phyloP scores from a whole-genome alignment of 2,888 invertebrate species.

The Elegia similella region DNA sequence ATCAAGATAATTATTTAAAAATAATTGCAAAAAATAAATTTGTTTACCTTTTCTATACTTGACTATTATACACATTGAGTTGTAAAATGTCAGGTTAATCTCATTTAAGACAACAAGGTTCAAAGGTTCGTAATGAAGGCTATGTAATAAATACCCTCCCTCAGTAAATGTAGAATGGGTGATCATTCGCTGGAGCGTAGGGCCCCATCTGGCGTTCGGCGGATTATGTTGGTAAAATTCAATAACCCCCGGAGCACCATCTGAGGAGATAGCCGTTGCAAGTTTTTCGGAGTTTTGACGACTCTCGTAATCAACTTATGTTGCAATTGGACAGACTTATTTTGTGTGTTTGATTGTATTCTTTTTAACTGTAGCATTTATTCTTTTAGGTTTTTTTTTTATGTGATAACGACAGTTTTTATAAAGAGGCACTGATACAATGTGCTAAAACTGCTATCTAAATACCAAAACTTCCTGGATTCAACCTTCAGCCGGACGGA shows the following conservation, averaged over 20 bases:
- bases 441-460: no score
- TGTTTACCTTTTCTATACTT: no score
- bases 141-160: slow-evolving; percentile 60
- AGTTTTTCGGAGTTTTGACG: slow-evolving; percentile 50
- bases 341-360: not conserved
- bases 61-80: no score
- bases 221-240: slow-evolving; percentile 73
- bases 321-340: slow-evolving; percentile 24
- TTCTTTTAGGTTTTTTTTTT: no score
- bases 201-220: slow-evolving; percentile 64
- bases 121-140: slow-evolving; percentile 45
- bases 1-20: no score
- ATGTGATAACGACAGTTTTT: no score
- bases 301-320: slow-evolving; percentile 45
- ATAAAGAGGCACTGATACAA: no score
- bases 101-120: slow-evolving; percentile 33
- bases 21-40: no score
- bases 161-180: slow-evolving; percentile 58
- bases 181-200: slow-evolving; percentile 56
- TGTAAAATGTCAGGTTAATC: slow-evolving; percentile 33
- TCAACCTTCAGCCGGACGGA: no score
- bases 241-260: slow-evolving; percentile 67
- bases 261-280: slow-evolving; percentile 55
- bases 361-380: no score
- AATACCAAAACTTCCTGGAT: no score